Conservation (phyloP, 2,113 vertebrate genomes). For the Theristicus caerulescens region DNA sequence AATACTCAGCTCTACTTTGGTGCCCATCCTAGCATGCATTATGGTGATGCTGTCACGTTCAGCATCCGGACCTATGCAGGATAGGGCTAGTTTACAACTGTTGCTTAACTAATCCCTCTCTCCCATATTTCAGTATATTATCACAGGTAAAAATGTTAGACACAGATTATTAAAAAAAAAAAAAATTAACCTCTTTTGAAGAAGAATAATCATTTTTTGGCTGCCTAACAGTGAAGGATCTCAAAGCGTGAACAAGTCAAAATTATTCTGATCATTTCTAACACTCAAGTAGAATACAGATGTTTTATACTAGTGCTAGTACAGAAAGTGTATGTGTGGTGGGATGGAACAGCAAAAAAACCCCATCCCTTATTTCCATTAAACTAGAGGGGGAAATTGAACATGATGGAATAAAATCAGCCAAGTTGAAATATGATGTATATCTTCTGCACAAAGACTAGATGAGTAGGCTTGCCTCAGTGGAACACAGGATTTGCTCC, state of each 20-base stretch:
- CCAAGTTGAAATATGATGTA: not conserved
- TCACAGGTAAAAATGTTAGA: not conserved
- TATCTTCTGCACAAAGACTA: not conserved
- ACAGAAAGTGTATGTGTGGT: not conserved
- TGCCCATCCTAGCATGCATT: fast-evolving
- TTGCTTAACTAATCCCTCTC: not conserved
- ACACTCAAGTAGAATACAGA: not conserved
- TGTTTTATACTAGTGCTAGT: not conserved
- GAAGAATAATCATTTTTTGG: not conserved
- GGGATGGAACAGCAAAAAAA: not conserved
- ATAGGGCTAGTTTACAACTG: not conserved
- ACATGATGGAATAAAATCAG: not conserved
- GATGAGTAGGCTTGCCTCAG: not conserved
- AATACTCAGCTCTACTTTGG: not conserved
- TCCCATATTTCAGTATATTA: not conserved
- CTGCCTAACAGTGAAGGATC: not conserved
- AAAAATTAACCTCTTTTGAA: not conserved
- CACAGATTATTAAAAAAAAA: not conserved
- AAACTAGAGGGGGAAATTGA: not conserved
- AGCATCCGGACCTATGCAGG: not conserved
- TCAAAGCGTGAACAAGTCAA: not conserved
- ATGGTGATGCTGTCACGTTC: not conserved
- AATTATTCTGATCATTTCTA: not conserved
- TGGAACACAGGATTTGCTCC: not conserved
- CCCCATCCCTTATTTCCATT: not conserved